Evolutionary conservation across 1,140 invertebrate species (phyloP).

Genomic region (Tetranychus cinnabarinus): DNA sequence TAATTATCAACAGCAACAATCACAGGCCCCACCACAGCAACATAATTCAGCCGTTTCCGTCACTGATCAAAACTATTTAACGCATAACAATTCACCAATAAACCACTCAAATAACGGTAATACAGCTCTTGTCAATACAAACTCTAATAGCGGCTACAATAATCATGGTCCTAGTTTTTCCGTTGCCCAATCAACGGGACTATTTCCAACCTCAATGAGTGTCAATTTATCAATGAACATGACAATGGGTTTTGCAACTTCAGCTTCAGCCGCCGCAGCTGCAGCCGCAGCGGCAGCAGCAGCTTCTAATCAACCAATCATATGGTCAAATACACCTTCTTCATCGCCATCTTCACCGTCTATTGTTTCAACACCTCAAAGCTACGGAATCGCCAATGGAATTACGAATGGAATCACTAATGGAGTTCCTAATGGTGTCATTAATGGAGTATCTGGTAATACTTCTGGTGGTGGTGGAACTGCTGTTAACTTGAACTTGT

Average conservation of each 20-base stretch:
- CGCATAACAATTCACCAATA: too few species aligned
- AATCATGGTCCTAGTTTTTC: background rate
- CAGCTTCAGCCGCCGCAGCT: slow-evolving; percentile 27
- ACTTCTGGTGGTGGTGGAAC: background rate
- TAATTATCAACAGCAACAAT: background rate
- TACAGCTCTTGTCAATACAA: background rate
- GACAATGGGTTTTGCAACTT: slow-evolving; percentile 45
- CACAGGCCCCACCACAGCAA: too few species aligned
- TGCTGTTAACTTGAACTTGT: background rate
- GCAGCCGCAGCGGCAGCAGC: background rate
- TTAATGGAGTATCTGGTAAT: too few species aligned
- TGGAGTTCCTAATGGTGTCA: slow-evolving; percentile 29
- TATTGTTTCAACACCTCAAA: background rate
- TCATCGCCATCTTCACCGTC: background rate
- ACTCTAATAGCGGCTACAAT: background rate
- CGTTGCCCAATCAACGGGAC: background rate
- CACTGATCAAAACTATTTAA: too few species aligned
- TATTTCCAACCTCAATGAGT: slow-evolving; percentile 38
- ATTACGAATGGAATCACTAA: slow-evolving; percentile 36
- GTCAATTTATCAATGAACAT: slow-evolving; percentile 93
- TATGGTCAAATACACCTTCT: background rate
- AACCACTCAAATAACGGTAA: too few species aligned
- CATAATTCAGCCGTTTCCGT: too few species aligned
- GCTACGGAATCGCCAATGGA: slow-evolving; percentile 49
- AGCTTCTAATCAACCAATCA: background rate